A percentile compares a stretch with the other conserved stretches of the same genome.
phyloP scores from a whole-genome alignment of 1,140 invertebrate species.

The Harpegnathos saltator region DNA sequence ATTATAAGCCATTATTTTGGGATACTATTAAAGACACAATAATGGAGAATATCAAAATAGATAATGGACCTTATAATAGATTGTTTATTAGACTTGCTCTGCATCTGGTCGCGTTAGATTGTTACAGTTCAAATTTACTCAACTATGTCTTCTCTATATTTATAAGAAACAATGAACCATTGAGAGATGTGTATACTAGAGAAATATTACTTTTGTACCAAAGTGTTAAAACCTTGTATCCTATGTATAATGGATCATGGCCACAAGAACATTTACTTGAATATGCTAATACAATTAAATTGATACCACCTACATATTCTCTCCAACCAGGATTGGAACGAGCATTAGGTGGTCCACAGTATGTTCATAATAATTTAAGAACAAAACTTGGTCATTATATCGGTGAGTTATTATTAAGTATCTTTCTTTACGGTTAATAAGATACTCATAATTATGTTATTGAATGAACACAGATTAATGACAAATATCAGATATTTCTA shows the following conservation, averaged over 20 bases:
- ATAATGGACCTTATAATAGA: slow-evolving; percentile 77
- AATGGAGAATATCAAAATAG: slow-evolving; percentile 76
- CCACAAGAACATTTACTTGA: slow-evolving; percentile 70
- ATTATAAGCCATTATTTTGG: slow-evolving; percentile 88
- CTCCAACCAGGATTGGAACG: slow-evolving; percentile 77
- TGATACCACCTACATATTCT: not conserved
- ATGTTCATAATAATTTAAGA: slow-evolving; percentile 81
- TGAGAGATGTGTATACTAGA: slow-evolving; percentile 73
- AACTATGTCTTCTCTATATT: slow-evolving; percentile 83
- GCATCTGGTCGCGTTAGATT: slow-evolving; percentile 86
- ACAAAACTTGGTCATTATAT: slow-evolving; percentile 84
- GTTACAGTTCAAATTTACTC: slow-evolving; percentile 86
- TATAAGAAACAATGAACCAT: not conserved
- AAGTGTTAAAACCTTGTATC: slow-evolving; percentile 86
- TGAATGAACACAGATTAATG: too few relatives aligned
- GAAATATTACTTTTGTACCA: slow-evolving; percentile 85
- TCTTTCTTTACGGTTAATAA: not conserved
- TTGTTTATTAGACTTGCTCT: slow-evolving; percentile 85
- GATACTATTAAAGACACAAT: slow-evolving; percentile 80
- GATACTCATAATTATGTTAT: too few relatives aligned
- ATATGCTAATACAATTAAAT: not conserved
- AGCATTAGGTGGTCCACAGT: slow-evolving; percentile 84
- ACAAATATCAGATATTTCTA: slow-evolving; percentile 1
- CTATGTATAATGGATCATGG: slow-evolving; percentile 82
- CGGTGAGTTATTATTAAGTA: slow-evolving; percentile 79